Evolutionary conservation across 2,888 invertebrate genomes (phyloP), one percentile per base, ranked within the genome.

Genomic region (Caradrina clavipalpis): DNA sequence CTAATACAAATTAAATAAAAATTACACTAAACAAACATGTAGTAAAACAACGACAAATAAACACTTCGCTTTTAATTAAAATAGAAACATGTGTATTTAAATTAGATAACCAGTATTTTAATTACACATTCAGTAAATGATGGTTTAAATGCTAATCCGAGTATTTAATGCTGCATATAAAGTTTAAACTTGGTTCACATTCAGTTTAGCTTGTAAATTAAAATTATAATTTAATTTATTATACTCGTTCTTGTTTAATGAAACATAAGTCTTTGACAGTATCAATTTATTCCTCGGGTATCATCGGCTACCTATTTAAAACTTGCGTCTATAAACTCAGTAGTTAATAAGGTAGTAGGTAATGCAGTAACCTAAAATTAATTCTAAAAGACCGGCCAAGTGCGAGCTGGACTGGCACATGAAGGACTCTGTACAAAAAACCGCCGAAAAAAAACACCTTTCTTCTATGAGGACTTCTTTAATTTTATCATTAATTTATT

Each of bases 91-190:
- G 31, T 55, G 11, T 49, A 49, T 55, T 63, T 21, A 31, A 64
- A 76, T 54, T 4, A 57, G 17, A 11, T 42, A 51, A 45, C 51
- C 47, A 57, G 13, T 45, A 45, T 61, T 68, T 26, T 51, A 60
- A 60, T 76, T 35, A 56, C 1, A 21, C n/a, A 53, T 70, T 63
- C 59, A 63, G 51, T 56, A 45, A 77, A 60, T 50, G 10, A 64
- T 64, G 22, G 21, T 45, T 57, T 53, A 50, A 54, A 49, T 61
- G 45, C 15, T 61, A 61, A 73, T 76, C n/a, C 3, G 2, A 54
- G 61, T 54, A 57, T 75, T 75, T 60, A 69, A 47, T 51, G 8
- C 21, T 15, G 17, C 47, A 8, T 45, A n/a, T 45, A 22, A 22
- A 58, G 45, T 55, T 58, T 58, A 49, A 54, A 6, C 22, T 15